Percentiles rank a stretch among this genome's conserved stretches.
Evolutionary conservation across 2,888 invertebrate genomes (phyloP).

Genomic region (Coelopa pilipes): DNA sequence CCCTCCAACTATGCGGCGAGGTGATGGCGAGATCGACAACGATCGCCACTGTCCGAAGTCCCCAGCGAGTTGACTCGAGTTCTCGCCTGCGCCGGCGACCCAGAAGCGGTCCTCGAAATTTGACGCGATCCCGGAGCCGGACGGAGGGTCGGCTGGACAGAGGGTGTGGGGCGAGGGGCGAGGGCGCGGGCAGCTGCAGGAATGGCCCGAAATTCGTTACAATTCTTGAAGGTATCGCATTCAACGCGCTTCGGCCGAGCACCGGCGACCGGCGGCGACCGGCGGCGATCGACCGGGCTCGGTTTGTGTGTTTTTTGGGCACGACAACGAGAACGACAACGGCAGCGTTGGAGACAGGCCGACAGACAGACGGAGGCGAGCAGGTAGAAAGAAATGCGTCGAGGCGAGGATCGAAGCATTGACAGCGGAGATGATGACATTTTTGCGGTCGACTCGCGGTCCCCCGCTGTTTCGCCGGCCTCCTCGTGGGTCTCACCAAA

Average conservation of each 20-base stretch:
- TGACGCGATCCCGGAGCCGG: not conserved
- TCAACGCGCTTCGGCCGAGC: slow-evolving; percentile 52
- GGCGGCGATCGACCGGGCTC: not conserved
- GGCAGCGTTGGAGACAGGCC: slow-evolving; percentile 7
- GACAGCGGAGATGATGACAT: slow-evolving; percentile 61
- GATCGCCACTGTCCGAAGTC: no score
- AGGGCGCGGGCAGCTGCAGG: no score
- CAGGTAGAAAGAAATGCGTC: slow-evolving; percentile 21
- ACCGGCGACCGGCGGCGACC: slow-evolving; percentile 29
- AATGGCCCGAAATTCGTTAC: slow-evolving; percentile 44
- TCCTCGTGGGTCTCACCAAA: slow-evolving; percentile 36
- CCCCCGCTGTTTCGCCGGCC: slow-evolving; percentile 38
- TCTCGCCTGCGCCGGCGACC: no score
- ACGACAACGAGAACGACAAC: slow-evolving; percentile 30
- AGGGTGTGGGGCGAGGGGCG: no score
- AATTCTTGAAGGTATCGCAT: slow-evolving; percentile 59
- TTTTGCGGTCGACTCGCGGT: slow-evolving; percentile 57
- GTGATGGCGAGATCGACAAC: slow-evolving; percentile 17
- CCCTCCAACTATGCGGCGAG: slow-evolving; percentile 22
- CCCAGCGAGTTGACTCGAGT: no score
- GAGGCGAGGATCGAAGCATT: slow-evolving; percentile 51
- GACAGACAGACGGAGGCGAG: not conserved
- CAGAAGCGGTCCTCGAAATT: slow-evolving; percentile 6
- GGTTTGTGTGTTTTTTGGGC: not conserved
- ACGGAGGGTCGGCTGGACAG: no score